phyloP scores from a whole-genome alignment of 2,888 invertebrate species.

The Chaitophorus viminalis region DNA sequence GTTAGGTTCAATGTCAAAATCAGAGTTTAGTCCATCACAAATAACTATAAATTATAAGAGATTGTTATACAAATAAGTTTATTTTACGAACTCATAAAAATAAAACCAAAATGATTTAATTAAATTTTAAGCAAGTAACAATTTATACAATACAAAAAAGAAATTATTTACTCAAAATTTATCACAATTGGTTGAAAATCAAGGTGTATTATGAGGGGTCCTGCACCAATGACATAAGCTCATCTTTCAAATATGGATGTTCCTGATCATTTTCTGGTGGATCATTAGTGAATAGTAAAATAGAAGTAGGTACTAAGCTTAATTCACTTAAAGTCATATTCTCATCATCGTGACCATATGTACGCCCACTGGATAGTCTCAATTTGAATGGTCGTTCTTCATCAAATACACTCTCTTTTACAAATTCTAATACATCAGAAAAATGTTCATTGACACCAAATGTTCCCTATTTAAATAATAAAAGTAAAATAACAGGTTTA shows the following conservation, averaged over 20 bases:
- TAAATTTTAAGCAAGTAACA: constrained; percentile 21
- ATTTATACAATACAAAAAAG: constrained; percentile 7
- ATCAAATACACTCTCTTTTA: constrained; percentile 79
- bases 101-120: not conserved
- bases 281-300: constrained; percentile 78
- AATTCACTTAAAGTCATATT: constrained; percentile 81
- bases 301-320: constrained; percentile 82
- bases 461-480: constrained; percentile 76
- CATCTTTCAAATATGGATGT: constrained; percentile 76
- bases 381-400: constrained; percentile 77
- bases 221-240: constrained; percentile 78
- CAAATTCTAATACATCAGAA: constrained; percentile 79
- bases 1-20: no score
- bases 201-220: constrained; percentile 9
- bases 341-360: constrained; percentile 74
- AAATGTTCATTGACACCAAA: constrained; percentile 86
- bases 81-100: not conserved
- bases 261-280: constrained; percentile 71
- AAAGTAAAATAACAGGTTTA: not conserved
- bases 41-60: not conserved
- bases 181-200: constrained; percentile 42
- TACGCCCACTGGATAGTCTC: constrained; percentile 76
- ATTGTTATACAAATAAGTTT: not conserved
- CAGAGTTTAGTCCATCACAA: no score
- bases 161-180: constrained; percentile 39